Evolutionary conservation across 1,140 invertebrate species (phyloP), one percentile per base, ranked within the genome.

Genomic region (Diorhabda sublineata): DNA sequence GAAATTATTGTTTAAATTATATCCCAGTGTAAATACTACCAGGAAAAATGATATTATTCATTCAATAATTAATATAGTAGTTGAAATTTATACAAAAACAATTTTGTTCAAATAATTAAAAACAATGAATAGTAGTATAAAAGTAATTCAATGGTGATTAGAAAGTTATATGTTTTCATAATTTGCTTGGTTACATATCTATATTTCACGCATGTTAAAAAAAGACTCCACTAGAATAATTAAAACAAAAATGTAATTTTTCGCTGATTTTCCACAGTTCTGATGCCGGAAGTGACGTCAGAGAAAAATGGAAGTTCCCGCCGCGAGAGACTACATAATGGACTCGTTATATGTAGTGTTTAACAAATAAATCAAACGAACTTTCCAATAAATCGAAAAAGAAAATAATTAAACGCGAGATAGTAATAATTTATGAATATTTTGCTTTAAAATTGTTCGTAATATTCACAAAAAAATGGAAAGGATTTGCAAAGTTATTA

Each of bases 261-360:
- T 65, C 44, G 47, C n/a, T 43, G 56, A 56, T 58, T 65, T 52
- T 65, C 41, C 26, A 47, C 64, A 57, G 47, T 47, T 65, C 56
- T 65, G 45, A 56, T 47, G 8, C 47, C 64, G 74, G 73, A 68
- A 68, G 69, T 67, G 70, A 76, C 66, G 76, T 75, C 58, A 77
- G 77, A 73, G 74, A 74, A 66, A 79, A 75, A 66, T 78, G 76
- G 77, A 76, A 74, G 72, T 79, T 79, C 70, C 77, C 77, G 65
- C 45, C 73, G 74, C 69, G 72, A 75, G 71, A 74, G 68, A 71
- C 42, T 58, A 67, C 64, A 67, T 72, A 71, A 67, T 74, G 72
- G 70, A 73, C 68, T 69, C 72, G 66, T 71, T 63, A 57, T n/a
- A n/a, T 45, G 45, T 45, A 52, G 59, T 68, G 67, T n/a, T 41